phyloP scores from a whole-genome alignment of 1,140 invertebrate species.

The Nilaparvata lugens region DNA sequence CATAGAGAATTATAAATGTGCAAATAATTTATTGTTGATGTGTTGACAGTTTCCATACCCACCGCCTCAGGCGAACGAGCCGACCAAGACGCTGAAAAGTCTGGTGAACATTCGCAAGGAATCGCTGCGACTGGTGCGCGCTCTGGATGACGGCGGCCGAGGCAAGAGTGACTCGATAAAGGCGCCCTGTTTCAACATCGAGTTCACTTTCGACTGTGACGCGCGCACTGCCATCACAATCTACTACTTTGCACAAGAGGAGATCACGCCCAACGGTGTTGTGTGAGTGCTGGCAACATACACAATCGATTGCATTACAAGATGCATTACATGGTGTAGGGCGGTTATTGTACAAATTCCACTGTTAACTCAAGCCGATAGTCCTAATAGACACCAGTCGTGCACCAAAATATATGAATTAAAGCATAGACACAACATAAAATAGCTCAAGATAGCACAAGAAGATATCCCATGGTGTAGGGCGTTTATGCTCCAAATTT shows the following conservation, averaged over 20 bases:
- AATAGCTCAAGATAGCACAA: too few relatives aligned
- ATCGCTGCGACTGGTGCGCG: conserved; percentile 78
- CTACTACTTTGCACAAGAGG: conserved; percentile 91
- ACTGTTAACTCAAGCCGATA: too few relatives aligned
- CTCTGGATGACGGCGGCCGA: conserved; percentile 34
- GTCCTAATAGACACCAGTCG: background rate
- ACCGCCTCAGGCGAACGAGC: conserved; percentile 89
- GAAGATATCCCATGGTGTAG: too few relatives aligned
- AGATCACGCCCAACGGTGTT: conserved; percentile 66
- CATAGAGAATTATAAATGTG: too few relatives aligned
- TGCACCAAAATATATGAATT: too few relatives aligned
- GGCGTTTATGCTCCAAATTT: too few relatives aligned
- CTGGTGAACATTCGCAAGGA: conserved; percentile 96
- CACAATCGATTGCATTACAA: background rate
- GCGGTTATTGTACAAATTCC: too few relatives aligned
- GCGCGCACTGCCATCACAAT: conserved; percentile 88
- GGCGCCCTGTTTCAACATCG: conserved; percentile 76
- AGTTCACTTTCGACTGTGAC: conserved; percentile 96
- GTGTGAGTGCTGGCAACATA: conserved; percentile 53
- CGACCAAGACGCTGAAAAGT: conserved; percentile 92
- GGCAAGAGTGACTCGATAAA: conserved; percentile 46
- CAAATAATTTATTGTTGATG: background rate
- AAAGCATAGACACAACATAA: too few relatives aligned
- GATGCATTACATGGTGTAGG: background rate
- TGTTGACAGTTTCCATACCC: conserved; percentile 87